Evolutionary conservation across 2,888 invertebrate genomes (phyloP).

Genomic region (Trichogramma evanescens): DNA sequence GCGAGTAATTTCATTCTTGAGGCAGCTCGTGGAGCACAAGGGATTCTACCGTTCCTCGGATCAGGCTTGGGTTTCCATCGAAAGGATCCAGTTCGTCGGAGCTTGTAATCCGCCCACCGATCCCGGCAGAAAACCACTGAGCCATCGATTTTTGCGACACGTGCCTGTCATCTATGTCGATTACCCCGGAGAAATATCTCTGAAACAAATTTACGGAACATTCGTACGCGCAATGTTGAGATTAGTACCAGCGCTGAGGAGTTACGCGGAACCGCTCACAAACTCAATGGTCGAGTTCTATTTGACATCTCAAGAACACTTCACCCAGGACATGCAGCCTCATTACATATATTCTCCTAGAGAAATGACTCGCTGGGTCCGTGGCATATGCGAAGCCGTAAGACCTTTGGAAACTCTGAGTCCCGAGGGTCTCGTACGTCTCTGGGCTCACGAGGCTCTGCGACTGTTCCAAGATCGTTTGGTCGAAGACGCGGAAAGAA

Average conservation of each 20-base stretch:
- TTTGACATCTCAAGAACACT: conserved; percentile 90
- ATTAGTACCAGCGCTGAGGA: conserved; percentile 82
- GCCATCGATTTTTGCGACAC: conserved; percentile 82
- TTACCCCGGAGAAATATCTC: conserved; percentile 95
- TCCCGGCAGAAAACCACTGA: conserved; percentile 93
- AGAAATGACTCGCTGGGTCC: conserved; percentile 99
- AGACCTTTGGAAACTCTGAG: conserved; percentile 85
- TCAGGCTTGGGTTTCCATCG: conserved; percentile 94
- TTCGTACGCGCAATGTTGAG: conserved; percentile 96
- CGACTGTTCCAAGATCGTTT: conserved; percentile 93
- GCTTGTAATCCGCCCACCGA: conserved; percentile 99
- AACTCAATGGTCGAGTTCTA: conserved; percentile 99
- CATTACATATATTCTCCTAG: conserved; percentile 99
- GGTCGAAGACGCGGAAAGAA: conserved; percentile 88
- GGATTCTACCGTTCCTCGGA: conserved; percentile 86
- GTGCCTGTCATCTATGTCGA: conserved; percentile 99
- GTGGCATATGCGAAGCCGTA: conserved; percentile 98
- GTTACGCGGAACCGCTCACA: conserved; percentile 93
- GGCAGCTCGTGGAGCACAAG: conserved; percentile 94
- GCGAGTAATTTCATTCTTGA: conserved; percentile 96
- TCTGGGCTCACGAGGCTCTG: conserved; percentile 99
- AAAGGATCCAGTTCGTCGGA: conserved; percentile 98
- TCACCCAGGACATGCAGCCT: conserved; percentile 99
- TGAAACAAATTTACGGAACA: conserved; percentile 97
- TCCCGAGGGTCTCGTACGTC: conserved; percentile 91